Evolutionary conservation across 2,113 vertebrate species (phyloP).

Genomic region (Epinephelus moara): DNA sequence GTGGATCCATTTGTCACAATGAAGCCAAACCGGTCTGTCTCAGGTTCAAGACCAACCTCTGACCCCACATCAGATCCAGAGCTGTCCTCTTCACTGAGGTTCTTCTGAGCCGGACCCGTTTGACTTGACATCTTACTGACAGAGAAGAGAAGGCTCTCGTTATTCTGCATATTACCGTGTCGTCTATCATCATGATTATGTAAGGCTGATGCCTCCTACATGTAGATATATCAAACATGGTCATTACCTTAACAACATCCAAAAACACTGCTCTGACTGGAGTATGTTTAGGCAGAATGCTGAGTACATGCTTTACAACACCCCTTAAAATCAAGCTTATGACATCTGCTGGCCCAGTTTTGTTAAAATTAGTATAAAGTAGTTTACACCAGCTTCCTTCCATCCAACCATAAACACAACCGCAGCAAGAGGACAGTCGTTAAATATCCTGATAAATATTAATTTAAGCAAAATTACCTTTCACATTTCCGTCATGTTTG

Average conservation of each 20-base stretch:
- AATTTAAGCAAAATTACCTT: conserved; percentile 63
- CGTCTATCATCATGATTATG: neutral
- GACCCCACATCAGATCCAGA: conserved; percentile 75
- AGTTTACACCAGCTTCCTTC: conserved; percentile 4
- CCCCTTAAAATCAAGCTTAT: neutral
- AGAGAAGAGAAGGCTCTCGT: conserved; percentile 7
- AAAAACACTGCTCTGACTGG: neutral
- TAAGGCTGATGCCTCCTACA: neutral
- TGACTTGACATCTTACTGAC: conserved; percentile 70
- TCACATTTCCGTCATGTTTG: conserved; percentile 59
- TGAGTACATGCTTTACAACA: neutral
- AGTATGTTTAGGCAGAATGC: neutral
- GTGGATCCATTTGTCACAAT: conserved; percentile 81
- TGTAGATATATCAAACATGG: neutral
- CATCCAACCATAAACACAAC: neutral
- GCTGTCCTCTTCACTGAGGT: conserved; percentile 68
- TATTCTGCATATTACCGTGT: conserved; percentile 4
- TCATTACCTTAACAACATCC: neutral
- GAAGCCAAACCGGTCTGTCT: conserved; percentile 87
- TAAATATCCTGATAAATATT: neutral
- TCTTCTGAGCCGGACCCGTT: conserved; percentile 52
- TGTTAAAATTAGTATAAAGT: neutral
- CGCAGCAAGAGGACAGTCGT: neutral
- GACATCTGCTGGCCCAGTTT: neutral
- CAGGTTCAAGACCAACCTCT: conserved; percentile 67